Percentiles rank a stretch among this genome's conserved stretches.
Evolutionary conservation across 23 tunicate genomes (phyloP).

Genomic region (Trididemnum miniatum): DNA sequence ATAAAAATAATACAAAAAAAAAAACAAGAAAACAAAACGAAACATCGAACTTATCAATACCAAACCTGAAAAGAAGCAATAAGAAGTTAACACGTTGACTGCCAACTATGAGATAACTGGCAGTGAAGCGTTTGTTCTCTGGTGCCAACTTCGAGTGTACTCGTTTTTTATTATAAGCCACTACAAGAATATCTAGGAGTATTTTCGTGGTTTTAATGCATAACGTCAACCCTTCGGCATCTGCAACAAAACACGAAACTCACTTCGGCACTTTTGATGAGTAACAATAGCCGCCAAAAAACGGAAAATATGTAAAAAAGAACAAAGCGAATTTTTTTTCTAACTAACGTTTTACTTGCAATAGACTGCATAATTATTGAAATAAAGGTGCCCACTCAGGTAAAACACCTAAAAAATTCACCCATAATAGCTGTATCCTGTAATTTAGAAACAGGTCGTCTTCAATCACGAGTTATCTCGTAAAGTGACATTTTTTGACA

Average conservation of each 20-base stretch:
- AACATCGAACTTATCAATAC: too few species aligned
- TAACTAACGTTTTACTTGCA: too few species aligned
- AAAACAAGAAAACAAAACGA: too few species aligned
- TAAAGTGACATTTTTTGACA: too few species aligned
- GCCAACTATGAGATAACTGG: background rate
- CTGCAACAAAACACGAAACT: background rate
- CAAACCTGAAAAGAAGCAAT: too few species aligned
- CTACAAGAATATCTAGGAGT: background rate
- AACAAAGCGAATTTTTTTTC: background rate
- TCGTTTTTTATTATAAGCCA: background rate
- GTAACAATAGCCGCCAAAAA: background rate
- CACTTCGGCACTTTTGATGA: background rate
- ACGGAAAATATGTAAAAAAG: background rate
- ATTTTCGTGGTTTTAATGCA: background rate
- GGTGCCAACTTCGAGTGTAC: background rate
- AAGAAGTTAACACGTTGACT: background rate
- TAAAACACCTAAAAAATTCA: too few species aligned
- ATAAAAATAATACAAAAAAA: too few species aligned
- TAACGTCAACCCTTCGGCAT: background rate
- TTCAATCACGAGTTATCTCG: too few species aligned
- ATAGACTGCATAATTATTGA: too few species aligned
- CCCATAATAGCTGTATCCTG: too few species aligned
- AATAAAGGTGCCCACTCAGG: too few species aligned
- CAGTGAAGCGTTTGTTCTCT: background rate
- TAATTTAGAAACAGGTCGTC: too few species aligned